Base-by-base conservation (phyloP, 2,797 vertebrate genomes). In the Rachycentron canadum region DNA sequence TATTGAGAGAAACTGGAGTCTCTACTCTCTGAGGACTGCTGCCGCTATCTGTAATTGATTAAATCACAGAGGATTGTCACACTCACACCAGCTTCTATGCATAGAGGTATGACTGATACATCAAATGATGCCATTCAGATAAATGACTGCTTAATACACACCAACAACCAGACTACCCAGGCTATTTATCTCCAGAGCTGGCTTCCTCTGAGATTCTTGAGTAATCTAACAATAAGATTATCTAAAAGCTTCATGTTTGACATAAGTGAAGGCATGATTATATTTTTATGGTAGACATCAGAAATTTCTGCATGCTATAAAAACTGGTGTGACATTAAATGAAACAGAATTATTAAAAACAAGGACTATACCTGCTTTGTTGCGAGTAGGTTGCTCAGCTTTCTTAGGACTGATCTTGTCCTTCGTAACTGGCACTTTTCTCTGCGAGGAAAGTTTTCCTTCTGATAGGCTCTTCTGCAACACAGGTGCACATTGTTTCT, bases 401-500 rank as follows among this genome's bases (percentile, higher is more conserved):
- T 91, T 90, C 63, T 30, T 82, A 36, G 86, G 69, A 62, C 76
- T 69, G 78, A 71, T 85, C 69, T 90, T 91, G 73, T 91, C 91
- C 85, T 85, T 89, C 53, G 73, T 66, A 73, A 52, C 76, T 38
- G 78, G 28, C 73, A 84, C 84, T 86, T 91, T 90, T 17, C 70
- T 73, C 69, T 32, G 83, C 28, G 82, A 79, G 75, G 85, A 84
- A 78, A 66, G 78, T 81, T 81, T 89, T 61, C 82, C 86, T 25
- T 66, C 87, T 28, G 85, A 68, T 14, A 72, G 81, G 80, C 79
- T 85, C 75, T 79, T 87, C 79, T 93, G 91, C 75, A 77, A 83
- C 76, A 59, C 86, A 86, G 93, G 83, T 87, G 89, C 76, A 76
- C 78, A 80, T 76, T 83, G 90, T 88, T 94, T 95, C 86, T 94